Percentiles rank a stretch among this genome's conserved stretches.
Evolutionary conservation across 2,797 vertebrate genomes (phyloP).

Genomic region (Phataginus tetradactyla): DNA sequence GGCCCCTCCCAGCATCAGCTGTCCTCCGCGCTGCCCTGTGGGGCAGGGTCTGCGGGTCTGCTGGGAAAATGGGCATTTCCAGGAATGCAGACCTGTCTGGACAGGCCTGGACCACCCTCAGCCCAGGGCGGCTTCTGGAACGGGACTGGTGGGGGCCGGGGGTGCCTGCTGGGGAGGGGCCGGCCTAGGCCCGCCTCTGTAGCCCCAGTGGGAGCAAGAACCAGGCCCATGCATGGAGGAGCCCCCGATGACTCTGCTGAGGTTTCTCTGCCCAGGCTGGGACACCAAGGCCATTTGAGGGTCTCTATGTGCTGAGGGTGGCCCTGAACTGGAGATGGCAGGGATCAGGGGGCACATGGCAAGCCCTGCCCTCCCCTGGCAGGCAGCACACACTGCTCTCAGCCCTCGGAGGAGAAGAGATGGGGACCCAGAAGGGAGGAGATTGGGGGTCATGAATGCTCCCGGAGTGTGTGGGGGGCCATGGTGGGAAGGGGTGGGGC

Average conservation of each 20-base stretch:
- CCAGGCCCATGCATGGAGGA: background rate
- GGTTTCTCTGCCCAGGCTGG: no score
- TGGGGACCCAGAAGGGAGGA: background rate
- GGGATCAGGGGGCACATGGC: no score
- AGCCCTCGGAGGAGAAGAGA: background rate
- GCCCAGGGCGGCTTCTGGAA: background rate
- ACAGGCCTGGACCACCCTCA: background rate
- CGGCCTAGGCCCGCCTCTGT: rapidly evolving
- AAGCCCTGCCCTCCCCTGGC: background rate
- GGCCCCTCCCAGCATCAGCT: background rate
- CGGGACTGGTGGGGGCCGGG: rapidly evolving
- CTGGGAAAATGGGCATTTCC: rapidly evolving
- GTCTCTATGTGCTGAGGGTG: background rate
- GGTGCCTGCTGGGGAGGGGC: background rate
- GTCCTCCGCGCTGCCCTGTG: rapidly evolving
- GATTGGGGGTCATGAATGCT: background rate
- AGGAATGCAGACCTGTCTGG: background rate
- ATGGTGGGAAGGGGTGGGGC: background rate
- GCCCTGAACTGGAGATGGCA: background rate
- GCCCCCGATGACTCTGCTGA: background rate
- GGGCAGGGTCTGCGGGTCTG: background rate
- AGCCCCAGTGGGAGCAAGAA: rapidly evolving
- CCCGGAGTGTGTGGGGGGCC: background rate
- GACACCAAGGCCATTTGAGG: background rate
- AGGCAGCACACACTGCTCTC: rapidly evolving